These are phyloP conservation scores for Metopolophium dirhodum DNA, from an alignment of 1,140 invertebrate species.

Conservation along the genomic window DNA sequence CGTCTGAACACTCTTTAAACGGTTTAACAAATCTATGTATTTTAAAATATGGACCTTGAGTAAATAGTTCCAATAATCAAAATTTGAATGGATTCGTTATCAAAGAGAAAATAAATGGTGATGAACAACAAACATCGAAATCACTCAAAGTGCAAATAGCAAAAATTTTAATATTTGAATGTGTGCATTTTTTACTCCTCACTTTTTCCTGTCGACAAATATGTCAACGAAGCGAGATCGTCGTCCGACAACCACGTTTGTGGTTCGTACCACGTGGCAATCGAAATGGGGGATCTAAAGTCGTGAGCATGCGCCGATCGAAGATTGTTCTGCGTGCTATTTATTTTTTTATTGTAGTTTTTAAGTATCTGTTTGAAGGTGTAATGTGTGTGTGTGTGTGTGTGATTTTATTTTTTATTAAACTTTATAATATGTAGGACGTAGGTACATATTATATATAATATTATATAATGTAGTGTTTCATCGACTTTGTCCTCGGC, in stretches of 20 bases:
- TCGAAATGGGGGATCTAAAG: not conserved
- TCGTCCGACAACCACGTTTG: not conserved
- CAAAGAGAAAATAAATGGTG: not conserved
- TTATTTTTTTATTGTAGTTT: slow-evolving; percentile 1
- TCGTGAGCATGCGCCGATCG: not conserved
- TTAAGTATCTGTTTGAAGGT: not conserved
- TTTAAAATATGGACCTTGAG: not conserved
- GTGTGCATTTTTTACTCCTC: not conserved
- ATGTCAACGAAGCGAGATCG: not conserved
- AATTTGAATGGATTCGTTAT: not conserved
- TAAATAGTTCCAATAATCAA: not conserved
- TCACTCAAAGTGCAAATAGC: not conserved
- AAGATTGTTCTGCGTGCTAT: not conserved
- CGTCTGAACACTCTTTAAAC: not conserved
- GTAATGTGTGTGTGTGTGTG: not conserved
- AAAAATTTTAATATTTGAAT: not conserved
- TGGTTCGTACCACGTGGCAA: not conserved
- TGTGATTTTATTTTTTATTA: not conserved
- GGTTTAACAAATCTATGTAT: not conserved
- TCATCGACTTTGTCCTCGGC: not conserved
- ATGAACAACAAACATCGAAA: not conserved
- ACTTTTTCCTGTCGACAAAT: not conserved
- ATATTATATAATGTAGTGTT: not conserved
- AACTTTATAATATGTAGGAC: not conserved
- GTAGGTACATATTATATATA: no score